These are phyloP conservation scores for Alexandromys fortis DNA, from an alignment of 2,113 vertebrate species.

Conservation along the genomic window DNA sequence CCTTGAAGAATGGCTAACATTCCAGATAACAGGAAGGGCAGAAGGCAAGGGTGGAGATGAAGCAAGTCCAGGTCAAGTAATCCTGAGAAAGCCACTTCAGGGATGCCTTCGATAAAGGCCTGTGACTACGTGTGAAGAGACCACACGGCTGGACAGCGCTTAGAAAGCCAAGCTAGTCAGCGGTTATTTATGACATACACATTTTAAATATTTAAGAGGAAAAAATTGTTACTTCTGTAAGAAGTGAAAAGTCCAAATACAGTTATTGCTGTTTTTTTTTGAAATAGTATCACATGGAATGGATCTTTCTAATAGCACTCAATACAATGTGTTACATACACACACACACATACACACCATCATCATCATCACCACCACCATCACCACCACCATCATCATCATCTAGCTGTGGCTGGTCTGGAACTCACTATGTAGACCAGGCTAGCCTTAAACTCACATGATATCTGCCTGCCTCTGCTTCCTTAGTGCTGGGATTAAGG, in stretches of 20 bases:
- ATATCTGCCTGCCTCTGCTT: neutral
- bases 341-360: neutral
- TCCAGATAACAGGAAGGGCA: slow-evolving; percentile 25
- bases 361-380: no score
- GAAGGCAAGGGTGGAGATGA: neutral
- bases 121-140: neutral
- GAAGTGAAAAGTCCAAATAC: slow-evolving; percentile 16
- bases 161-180: neutral
- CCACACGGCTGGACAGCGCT: neutral
- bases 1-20: slow-evolving; percentile 25
- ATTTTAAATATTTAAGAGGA: slow-evolving; percentile 9
- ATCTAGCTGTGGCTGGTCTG: neutral
- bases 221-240: neutral
- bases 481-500: neutral
- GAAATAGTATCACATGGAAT: neutral
- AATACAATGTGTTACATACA: neutral
- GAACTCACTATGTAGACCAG: neutral
- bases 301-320: neutral
- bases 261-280: neutral
- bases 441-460: neutral
- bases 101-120: neutral
- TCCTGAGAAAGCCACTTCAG: slow-evolving; percentile 5
- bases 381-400: no score
- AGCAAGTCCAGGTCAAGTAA: slow-evolving; percentile 10
- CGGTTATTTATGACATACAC: neutral